Percentiles rank a stretch among this genome's conserved stretches.
phyloP scores from a whole-genome alignment of 2,888 invertebrate species.

The Poecilus cupreus region DNA sequence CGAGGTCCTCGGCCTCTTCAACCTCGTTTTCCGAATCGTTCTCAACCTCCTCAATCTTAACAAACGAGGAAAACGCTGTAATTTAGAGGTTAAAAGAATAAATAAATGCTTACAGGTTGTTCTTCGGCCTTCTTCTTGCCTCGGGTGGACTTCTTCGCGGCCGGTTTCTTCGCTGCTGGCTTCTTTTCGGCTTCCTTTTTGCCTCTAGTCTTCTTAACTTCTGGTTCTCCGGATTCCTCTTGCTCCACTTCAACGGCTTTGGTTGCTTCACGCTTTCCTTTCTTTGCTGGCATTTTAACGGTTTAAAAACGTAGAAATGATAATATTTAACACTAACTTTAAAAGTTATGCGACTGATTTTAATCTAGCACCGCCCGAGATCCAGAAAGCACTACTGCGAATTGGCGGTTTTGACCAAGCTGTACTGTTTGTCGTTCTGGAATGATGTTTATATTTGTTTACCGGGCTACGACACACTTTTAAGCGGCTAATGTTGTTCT shows the following conservation, averaged over 20 bases:
- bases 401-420: background rate
- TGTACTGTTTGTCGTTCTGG: background rate
- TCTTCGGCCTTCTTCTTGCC: slow-evolving; percentile 32
- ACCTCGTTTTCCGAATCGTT: background rate
- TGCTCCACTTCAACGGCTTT: slow-evolving; percentile 21
- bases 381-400: background rate
- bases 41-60: background rate
- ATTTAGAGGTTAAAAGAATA: background rate
- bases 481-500: background rate
- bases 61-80: background rate
- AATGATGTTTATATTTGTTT: no score
- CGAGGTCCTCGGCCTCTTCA: slow-evolving; percentile 25
- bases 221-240: slow-evolving; percentile 21
- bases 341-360: background rate
- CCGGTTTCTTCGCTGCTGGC: slow-evolving; percentile 3
- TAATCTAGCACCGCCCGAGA: background rate
- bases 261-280: slow-evolving; percentile 49
- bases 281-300: slow-evolving; percentile 51
- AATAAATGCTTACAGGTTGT: slow-evolving; percentile 11
- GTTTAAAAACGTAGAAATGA: no score
- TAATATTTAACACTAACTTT: background rate
- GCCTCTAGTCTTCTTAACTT: slow-evolving; percentile 36
- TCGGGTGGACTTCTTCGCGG: background rate
- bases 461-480: no score
- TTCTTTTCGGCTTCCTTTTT: slow-evolving; percentile 37